Evolutionary conservation across 2,888 invertebrate species (phyloP).

Genomic region (Caenorhabditis imperialis): DNA sequence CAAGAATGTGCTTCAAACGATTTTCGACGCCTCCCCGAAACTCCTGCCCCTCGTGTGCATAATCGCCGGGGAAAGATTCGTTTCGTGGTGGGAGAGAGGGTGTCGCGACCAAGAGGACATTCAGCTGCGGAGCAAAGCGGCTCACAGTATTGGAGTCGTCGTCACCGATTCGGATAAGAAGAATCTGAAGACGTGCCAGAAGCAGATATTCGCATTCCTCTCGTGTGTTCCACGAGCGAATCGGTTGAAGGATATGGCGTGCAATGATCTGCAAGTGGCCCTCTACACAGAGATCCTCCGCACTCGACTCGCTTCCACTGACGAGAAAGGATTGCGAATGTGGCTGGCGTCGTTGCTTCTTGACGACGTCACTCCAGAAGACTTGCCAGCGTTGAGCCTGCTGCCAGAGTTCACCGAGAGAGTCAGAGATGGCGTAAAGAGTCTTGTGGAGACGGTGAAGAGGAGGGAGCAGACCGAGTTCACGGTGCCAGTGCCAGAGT

Average conservation of each 20-base stretch:
- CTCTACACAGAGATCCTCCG: slow-evolving; percentile 12
- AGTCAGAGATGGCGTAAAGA: not conserved
- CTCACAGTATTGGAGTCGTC: not conserved
- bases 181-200: not conserved
- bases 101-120: not conserved
- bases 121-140: not conserved
- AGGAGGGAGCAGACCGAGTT: not conserved
- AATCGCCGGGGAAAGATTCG: not conserved
- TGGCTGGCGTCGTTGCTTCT: not conserved
- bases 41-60: not conserved
- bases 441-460: not conserved
- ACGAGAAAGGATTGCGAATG: not conserved
- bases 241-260: not conserved
- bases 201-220: not conserved
- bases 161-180: not conserved
- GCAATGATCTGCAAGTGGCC: not conserved
- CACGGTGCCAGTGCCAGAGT: not conserved
- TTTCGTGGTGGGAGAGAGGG: slow-evolving; percentile 6
- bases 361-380: not conserved
- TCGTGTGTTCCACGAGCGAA: not conserved
- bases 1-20: not conserved
- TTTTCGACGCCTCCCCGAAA: not conserved
- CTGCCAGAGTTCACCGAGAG: not conserved
- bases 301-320: not conserved
- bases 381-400: not conserved